Evolutionary conservation across 2,797 vertebrate species (phyloP), one percentile per base, ranked within the genome.

Genomic region (Melanotaenia maccullochi): DNA sequence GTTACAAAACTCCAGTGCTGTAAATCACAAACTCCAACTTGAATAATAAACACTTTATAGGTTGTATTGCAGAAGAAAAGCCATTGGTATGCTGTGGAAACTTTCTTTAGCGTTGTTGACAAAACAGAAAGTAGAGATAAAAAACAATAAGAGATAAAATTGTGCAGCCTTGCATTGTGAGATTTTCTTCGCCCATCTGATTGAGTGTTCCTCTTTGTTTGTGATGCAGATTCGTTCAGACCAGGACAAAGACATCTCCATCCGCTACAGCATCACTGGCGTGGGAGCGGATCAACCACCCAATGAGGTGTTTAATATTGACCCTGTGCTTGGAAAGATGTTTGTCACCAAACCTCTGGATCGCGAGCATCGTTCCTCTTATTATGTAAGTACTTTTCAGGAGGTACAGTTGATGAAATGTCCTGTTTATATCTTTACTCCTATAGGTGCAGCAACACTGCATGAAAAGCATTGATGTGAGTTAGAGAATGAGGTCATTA

Each of bases 211-310:
- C 42, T 77, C 38, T 78, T 51, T 83, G 18, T 76, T 68, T 81
- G 32, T 63, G 28, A 76, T 85, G 22, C 93, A 99, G 97, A 99
- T 99, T 81, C 97, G 97, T 20, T 99, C 97, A 0, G 97, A 99
- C 90, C 97, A 99, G 79, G 97, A 99, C 92, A 95, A 95, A 6
- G 96, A 97, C 89, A 98, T 97, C 82, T 96, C 96, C 3, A 97
- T 99, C 85, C 93, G 97, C 0, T 99, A 99, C 91, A 99, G 97
- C 93, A 95, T 98, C 92, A 98, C 97, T 0, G 97, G 97, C 0
- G 95, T 97, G 63, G 97, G 97, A 22, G 97, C 97, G 0, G 97
- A 98, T 94, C 97, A 99, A 81, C 97, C 97, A 0, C 97, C 97
- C 0, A 98, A 96, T 74, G 97, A 98, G 89, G 96, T 99, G 54